Percentiles rank a stretch among this genome's conserved stretches.
These are phyloP conservation scores for Dasyornis broadbenti DNA, from an alignment of 2,113 vertebrate species.

Conservation along the genomic window DNA sequence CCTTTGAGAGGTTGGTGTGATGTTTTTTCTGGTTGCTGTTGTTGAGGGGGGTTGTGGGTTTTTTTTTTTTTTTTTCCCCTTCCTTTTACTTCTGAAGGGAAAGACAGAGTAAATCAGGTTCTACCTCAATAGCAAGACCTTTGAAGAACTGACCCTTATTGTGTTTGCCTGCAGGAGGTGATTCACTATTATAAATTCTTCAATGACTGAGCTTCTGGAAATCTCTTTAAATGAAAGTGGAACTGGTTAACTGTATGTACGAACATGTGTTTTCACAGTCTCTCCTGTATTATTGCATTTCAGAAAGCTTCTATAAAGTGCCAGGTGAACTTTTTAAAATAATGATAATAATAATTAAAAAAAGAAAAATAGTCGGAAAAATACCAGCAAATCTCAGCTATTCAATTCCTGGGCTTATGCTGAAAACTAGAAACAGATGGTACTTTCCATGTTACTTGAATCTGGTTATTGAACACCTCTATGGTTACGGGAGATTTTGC, in stretches of 20 bases:
- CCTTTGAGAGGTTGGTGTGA: not conserved
- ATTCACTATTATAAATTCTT: constrained; percentile 66
- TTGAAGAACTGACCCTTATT: constrained; percentile 61
- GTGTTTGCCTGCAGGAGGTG: constrained; percentile 54
- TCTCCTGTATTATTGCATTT: constrained; percentile 64
- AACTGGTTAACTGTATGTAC: constrained; percentile 68
- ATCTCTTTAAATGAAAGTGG: constrained; percentile 72
- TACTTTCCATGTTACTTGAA: constrained; percentile 68
- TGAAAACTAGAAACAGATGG: constrained; percentile 78
- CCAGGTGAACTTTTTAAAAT: constrained; percentile 69
- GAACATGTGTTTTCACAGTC: constrained; percentile 70
- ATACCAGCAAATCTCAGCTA: constrained; percentile 58
- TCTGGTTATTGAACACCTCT: constrained; percentile 80
- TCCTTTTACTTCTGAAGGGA: not conserved
- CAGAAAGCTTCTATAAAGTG: constrained; percentile 65
- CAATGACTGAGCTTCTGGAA: constrained; percentile 70
- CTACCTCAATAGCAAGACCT: constrained; percentile 55
- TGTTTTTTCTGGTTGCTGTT: not conserved
- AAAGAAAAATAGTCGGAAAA: constrained; percentile 9
- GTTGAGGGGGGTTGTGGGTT: no score
- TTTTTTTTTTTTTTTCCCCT: not conserved
- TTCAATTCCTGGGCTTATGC: constrained; percentile 58
- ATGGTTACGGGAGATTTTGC: constrained; percentile 70
- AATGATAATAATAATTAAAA: constrained; percentile 9
- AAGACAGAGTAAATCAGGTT: constrained; percentile 65